phyloP scores from a whole-genome alignment of 2,113 vertebrate genomes.

The Heterotilapia buettikoferi region DNA sequence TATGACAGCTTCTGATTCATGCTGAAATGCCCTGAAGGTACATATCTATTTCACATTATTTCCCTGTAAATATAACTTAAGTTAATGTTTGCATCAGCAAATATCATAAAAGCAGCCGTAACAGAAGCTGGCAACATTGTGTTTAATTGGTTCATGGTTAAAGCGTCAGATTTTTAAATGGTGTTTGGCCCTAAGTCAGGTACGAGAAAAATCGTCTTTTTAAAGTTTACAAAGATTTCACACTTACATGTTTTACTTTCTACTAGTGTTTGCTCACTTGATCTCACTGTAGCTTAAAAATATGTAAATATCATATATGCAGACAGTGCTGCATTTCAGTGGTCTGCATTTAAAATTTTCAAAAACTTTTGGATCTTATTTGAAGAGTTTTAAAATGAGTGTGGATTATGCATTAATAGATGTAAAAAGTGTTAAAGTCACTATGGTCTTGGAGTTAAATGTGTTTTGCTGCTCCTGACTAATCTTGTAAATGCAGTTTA shows the following conservation, averaged over 20 bases:
- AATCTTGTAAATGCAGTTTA: background rate
- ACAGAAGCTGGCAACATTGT: background rate
- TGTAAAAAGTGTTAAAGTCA: background rate
- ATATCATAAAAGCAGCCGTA: background rate
- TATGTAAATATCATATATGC: background rate
- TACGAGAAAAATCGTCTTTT: background rate
- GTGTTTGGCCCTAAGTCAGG: background rate
- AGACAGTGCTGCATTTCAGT: background rate
- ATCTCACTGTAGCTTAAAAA: background rate
- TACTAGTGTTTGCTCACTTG: background rate
- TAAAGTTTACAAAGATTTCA: background rate
- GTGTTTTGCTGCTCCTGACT: background rate
- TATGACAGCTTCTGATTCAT: background rate
- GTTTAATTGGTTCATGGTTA: background rate
- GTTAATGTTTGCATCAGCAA: fast-evolving
- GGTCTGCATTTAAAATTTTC: fast-evolving
- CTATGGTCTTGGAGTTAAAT: background rate
- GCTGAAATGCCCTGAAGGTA: background rate
- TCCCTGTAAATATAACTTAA: background rate
- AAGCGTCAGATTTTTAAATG: background rate
- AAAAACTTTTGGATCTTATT: background rate
- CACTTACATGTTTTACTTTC: background rate
- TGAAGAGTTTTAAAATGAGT: background rate
- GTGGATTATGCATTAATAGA: background rate
- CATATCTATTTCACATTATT: background rate